Evolutionary conservation across 64 coral and sea anemone genomes (phyloP), one percentile per base, ranked within the genome.

Genomic region (Trachythela sp.): DNA sequence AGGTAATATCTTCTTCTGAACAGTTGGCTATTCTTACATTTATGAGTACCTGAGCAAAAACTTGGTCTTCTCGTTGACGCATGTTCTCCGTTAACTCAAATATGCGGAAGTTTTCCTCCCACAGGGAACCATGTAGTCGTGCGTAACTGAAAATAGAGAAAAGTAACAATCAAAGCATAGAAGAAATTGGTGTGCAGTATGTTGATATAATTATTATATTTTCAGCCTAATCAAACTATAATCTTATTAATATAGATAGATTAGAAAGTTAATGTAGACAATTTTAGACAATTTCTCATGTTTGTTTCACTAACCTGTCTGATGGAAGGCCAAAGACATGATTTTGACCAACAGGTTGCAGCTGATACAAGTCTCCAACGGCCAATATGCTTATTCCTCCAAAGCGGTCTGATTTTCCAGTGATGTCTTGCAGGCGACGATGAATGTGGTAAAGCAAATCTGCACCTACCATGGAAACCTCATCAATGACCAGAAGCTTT

Each of bases 131-230:
- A 59, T 59, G 54, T 59, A 59, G 54, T 59, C 18, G 24, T 59
- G 54, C 54, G 54, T 59, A 11, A 59, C 54, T 59, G 54, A 59
- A 59, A 59, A 59, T 3, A 22, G 15, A 22, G 18, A 59, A n/a
- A 59, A 6, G 24, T 59, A 59, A 59, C 6, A 59, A 59, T 59
- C 54, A 59, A 59, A 59, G 54, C 54, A 11, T 59, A 11, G 54
- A 14, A 59, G 18, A 59, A 59, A 59, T n/a, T 59, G 54, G 54
- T 59, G 54, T 59, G 54, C 15, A 59, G 54, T 59, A 59, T 59
- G 54, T 17, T 59, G 54, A 59, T 59, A 59, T 59, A 59, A 59
- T 59, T 59, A 59, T 59, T 59, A 59, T 59, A 59, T 59, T 59
- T 59, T 59, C 54, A 59, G 24, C 15, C 54, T 59, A 59, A 59